A percentile compares a stretch with the other conserved stretches of the same genome.
phyloP scores from a whole-genome alignment of 92 coral and sea anemone species.

The Virgularia gustaviana region DNA sequence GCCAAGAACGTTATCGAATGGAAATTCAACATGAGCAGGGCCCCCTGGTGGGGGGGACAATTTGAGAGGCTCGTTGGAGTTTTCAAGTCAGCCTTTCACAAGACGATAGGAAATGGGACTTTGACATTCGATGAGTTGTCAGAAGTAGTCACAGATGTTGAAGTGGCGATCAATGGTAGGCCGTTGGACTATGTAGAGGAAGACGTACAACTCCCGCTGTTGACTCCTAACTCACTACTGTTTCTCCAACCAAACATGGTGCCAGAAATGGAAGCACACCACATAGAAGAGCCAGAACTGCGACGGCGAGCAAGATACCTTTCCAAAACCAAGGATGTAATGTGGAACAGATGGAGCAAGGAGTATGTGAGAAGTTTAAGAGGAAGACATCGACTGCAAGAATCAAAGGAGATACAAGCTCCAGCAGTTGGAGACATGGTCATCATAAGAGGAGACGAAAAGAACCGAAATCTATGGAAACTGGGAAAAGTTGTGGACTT shows the following conservation, averaged over 20 bases:
- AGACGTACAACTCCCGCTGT: neutral
- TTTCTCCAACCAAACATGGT: constrained; percentile 4
- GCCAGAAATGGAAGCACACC: constrained; percentile 2
- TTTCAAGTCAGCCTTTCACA: constrained; percentile 7
- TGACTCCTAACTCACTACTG: constrained; percentile 1
- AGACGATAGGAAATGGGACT: neutral
- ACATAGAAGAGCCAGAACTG: constrained; percentile 10
- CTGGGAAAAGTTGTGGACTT: constrained; percentile 17
- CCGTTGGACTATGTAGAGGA: constrained; percentile 6
- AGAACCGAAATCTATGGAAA: constrained; percentile 10
- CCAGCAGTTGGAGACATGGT: neutral
- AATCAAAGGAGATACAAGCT: neutral
- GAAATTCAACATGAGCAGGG: too few species aligned
- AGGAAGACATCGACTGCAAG: neutral
- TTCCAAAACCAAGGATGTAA: neutral
- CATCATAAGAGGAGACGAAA: constrained; percentile 1
- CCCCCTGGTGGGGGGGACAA: too few species aligned
- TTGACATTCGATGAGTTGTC: neutral
- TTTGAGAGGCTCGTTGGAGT: too few species aligned
- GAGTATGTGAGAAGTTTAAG: constrained; percentile 10
- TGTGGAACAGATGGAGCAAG: constrained; percentile 20
- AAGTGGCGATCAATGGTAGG: neutral
- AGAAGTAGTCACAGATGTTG: neutral
- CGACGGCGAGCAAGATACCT: constrained; percentile 3
- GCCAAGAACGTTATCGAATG: too few species aligned